Conservation (phyloP, 2,888 invertebrate genomes). For the Axea sp. region DNA sequence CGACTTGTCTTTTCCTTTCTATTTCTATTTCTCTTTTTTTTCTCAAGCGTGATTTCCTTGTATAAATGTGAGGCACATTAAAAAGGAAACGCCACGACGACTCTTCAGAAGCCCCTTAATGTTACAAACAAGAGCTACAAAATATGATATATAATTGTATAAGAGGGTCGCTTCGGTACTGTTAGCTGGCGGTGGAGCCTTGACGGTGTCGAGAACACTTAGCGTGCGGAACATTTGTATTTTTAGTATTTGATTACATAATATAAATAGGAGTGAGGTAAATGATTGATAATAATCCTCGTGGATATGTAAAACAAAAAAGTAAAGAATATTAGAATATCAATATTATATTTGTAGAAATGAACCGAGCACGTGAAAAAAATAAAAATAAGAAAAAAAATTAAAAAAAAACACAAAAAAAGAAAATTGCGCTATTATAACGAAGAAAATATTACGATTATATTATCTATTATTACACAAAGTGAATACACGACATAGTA, state of each 20-base stretch:
- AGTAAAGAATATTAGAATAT: slow-evolving; percentile 74
- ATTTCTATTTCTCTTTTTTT: neutral
- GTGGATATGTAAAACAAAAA: slow-evolving; percentile 73
- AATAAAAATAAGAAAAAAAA: slow-evolving; percentile 46
- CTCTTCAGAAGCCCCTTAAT: slow-evolving; percentile 74
- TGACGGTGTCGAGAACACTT: slow-evolving; percentile 67
- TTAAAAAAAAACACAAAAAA: slow-evolving; percentile 40
- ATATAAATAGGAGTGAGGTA: slow-evolving; percentile 75
- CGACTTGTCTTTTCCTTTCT: slow-evolving; percentile 1
- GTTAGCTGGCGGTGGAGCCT: no score
- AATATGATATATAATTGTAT: slow-evolving; percentile 71
- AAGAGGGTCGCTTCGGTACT: no score
- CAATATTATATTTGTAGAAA: slow-evolving; percentile 78
- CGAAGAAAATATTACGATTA: slow-evolving; percentile 76
- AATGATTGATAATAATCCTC: slow-evolving; percentile 75
- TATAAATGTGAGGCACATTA: slow-evolving; percentile 1
- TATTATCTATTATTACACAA: slow-evolving; percentile 79
- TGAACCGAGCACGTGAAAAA: slow-evolving; percentile 74
- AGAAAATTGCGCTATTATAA: slow-evolving; percentile 76
- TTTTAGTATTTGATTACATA: slow-evolving; percentile 78
- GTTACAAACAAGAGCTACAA: slow-evolving; percentile 70
- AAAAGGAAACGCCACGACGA: slow-evolving; percentile 4
- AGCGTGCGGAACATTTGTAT: slow-evolving; percentile 76
- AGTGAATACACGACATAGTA: slow-evolving; percentile 79
- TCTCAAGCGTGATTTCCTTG: slow-evolving; percentile 7